Percentiles rank a stretch among this genome's conserved stretches.
These are phyloP conservation scores for Teleopsis dalmanni DNA, from an alignment of 1,140 invertebrate species.

Conservation along the genomic window DNA sequence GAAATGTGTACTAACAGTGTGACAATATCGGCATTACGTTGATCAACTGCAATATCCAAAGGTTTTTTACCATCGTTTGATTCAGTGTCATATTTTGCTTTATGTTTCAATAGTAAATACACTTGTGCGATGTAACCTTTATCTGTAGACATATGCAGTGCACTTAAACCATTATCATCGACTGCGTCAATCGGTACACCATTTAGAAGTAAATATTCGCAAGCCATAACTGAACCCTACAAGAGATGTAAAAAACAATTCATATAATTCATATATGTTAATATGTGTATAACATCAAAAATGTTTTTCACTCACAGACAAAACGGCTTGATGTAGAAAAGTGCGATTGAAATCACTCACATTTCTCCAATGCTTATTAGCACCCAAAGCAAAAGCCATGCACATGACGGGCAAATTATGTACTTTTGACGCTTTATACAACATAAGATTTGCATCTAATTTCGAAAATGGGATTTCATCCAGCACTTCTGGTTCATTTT, in stretches of 20 bases:
- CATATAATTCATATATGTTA: neutral
- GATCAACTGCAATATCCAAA: slow-evolving; percentile 71
- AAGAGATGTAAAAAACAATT: slow-evolving; percentile 20
- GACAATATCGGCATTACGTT: slow-evolving; percentile 91
- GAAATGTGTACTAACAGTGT: slow-evolving; percentile 61
- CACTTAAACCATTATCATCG: slow-evolving; percentile 75
- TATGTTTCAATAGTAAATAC: slow-evolving; percentile 83
- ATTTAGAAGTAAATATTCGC: slow-evolving; percentile 89
- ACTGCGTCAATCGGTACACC: slow-evolving; percentile 80
- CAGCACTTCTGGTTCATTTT: slow-evolving; percentile 50
- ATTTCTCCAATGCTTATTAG: slow-evolving; percentile 70
- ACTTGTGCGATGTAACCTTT: slow-evolving; percentile 82
- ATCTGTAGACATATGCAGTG: slow-evolving; percentile 84
- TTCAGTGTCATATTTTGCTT: slow-evolving; percentile 75
- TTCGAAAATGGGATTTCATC: slow-evolving; percentile 66
- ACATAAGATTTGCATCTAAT: slow-evolving; percentile 64
- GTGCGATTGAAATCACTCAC: slow-evolving; percentile 56
- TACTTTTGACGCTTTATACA: slow-evolving; percentile 74
- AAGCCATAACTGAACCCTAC: slow-evolving; percentile 85
- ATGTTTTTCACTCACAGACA: slow-evolving; percentile 57
- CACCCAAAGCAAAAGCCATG: slow-evolving; percentile 74
- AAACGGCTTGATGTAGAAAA: slow-evolving; percentile 74
- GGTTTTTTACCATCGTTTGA: slow-evolving; percentile 72
- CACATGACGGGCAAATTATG: slow-evolving; percentile 86
- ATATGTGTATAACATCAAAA: neutral